A percentile compares a stretch with the other conserved stretches of the same genome.
phyloP scores from a whole-genome alignment of 2,888 invertebrate species.

The Epinotia ramella region DNA sequence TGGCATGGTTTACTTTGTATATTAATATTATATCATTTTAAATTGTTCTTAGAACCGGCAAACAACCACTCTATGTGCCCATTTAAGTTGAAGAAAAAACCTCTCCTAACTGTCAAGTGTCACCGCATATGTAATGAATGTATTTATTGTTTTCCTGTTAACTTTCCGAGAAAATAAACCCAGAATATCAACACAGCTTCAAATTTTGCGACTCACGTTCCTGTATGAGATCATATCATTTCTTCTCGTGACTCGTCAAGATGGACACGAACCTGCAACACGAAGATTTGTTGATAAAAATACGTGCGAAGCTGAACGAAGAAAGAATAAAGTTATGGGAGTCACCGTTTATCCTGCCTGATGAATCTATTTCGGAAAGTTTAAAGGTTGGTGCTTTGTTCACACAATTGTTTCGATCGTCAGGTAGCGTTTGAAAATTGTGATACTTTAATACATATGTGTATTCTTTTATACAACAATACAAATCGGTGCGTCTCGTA shows the following conservation, averaged over 20 bases:
- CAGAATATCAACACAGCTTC: conserved; percentile 15
- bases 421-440: not conserved
- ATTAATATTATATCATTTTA: not conserved
- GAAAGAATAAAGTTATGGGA: conserved; percentile 91
- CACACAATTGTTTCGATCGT: conserved; percentile 12
- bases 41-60: not conserved
- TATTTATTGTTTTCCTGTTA: conserved; percentile 40
- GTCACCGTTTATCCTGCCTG: conserved; percentile 86
- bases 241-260: conserved; percentile 18
- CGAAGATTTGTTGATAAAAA: conserved; percentile 87
- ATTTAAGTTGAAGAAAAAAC: conserved; percentile 6
- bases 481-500: no score
- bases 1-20: not conserved
- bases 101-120: conserved; percentile 7
- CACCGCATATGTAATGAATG: conserved; percentile 2
- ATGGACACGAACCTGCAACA: conserved; percentile 75
- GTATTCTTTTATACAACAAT: not conserved
- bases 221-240: conserved; percentile 32
- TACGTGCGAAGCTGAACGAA: conserved; percentile 88
- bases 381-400: conserved; percentile 72
- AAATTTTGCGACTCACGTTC: conserved; percentile 57
- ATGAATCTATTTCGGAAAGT: conserved; percentile 69
- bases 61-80: not conserved
- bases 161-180: conserved; percentile 19
- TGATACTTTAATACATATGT: not conserved